Percentiles rank a stretch among this genome's conserved stretches.
Conservation (phyloP, 2,888 invertebrate genomes). For the Conops quadrifasciatus region DNA sequence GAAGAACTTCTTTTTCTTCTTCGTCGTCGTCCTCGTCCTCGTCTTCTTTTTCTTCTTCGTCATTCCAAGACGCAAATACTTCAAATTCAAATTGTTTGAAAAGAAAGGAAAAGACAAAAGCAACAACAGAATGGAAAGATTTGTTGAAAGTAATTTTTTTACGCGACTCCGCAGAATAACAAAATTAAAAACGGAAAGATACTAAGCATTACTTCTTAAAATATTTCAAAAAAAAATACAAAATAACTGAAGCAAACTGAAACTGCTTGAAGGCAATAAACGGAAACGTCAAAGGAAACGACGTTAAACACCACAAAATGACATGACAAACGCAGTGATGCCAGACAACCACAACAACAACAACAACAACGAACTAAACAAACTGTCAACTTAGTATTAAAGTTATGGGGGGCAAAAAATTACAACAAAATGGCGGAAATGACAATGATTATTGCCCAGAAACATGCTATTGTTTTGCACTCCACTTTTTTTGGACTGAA, state of each 20-base stretch:
- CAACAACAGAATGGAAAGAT: no score
- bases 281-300: neutral
- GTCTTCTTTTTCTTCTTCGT: no score
- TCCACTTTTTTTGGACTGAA: conserved; percentile 1
- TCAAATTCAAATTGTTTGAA: no score
- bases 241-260: neutral
- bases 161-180: neutral
- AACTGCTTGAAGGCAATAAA: neutral
- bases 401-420: conserved; percentile 1
- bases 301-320: conserved; percentile 12
- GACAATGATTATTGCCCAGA: neutral
- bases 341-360: conserved; percentile 10
- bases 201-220: neutral
- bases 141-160: no score
- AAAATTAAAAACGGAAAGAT: neutral
- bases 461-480: conserved; percentile 3
- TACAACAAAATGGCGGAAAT: neutral
- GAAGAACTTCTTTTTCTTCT: no score
- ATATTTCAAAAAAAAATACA: neutral
- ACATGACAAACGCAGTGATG: conserved; percentile 23
- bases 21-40: no score
- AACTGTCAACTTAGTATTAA: conserved; percentile 29
- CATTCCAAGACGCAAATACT: no score
- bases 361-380: neutral
- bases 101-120: no score